Conservation (phyloP, 1,140 invertebrate genomes). For the Halyomorpha halys region DNA sequence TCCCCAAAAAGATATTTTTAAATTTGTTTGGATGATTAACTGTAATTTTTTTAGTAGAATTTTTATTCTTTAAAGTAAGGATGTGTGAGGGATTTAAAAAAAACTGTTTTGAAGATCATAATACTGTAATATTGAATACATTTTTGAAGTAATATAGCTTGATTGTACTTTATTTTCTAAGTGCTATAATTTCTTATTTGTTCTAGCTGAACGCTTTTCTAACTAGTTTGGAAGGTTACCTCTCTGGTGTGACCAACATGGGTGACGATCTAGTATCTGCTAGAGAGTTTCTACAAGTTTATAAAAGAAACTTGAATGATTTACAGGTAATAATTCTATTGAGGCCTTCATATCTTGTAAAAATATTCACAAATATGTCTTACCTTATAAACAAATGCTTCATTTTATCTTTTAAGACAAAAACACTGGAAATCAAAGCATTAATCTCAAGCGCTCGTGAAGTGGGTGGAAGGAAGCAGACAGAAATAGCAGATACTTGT, state of each 20-base stretch:
- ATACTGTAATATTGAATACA: no score
- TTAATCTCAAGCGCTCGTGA: constrained; percentile 1
- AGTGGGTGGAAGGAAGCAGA: constrained; percentile 8
- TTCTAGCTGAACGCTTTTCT: constrained; percentile 23
- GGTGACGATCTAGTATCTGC: constrained; percentile 57
- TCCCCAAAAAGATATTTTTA: no score
- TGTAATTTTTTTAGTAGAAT: no score
- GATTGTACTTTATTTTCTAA: no score
- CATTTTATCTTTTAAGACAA: background rate
- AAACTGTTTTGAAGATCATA: no score
- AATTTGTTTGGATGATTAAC: no score
- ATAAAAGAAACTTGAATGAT: constrained; percentile 62
- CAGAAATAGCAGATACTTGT: constrained; percentile 10
- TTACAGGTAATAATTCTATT: constrained; percentile 45
- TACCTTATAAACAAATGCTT: no score
- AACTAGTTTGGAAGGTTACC: constrained; percentile 47
- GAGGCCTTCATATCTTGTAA: no score
- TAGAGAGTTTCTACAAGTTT: constrained; percentile 62
- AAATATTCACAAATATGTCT: no score
- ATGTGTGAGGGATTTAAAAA: no score
- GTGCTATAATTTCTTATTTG: constrained; percentile 4
- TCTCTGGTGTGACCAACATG: constrained; percentile 64
- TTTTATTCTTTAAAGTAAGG: no score
- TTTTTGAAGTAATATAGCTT: no score
- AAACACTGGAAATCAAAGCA: constrained; percentile 12